These are phyloP conservation scores for Lepidothrix coronata DNA, from an alignment of 2,113 vertebrate species.

Conservation along the genomic window DNA sequence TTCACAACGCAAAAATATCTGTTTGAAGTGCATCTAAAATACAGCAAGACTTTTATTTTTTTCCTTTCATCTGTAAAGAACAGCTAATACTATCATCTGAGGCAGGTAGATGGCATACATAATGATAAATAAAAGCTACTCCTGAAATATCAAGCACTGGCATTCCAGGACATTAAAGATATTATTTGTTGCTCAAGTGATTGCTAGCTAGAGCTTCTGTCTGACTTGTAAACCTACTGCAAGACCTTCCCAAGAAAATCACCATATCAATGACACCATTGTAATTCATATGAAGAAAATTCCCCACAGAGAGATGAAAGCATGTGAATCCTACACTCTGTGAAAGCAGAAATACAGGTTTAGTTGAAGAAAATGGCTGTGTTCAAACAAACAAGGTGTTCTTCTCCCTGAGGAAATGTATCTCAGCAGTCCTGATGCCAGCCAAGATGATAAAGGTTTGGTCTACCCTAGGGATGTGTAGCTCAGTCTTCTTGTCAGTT, in stretches of 20 bases:
- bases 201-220: background rate
- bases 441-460: background rate
- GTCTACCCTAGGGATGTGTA: background rate
- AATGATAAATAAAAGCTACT: background rate
- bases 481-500: background rate
- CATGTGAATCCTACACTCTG: background rate
- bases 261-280: background rate
- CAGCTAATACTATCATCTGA: background rate
- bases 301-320: background rate
- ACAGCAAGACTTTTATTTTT: background rate
- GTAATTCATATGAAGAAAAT: conserved; percentile 31
- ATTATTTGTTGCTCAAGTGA: conserved; percentile 5
- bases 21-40: background rate
- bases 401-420: background rate
- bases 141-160: background rate
- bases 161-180: background rate
- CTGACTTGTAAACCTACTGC: background rate
- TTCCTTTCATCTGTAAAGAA: background rate
- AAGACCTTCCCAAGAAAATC: conserved; percentile 27
- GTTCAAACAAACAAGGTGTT: background rate
- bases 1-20: background rate
- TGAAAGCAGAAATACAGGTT: background rate
- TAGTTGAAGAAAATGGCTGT: background rate
- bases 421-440: background rate
- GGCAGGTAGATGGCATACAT: background rate